Percentiles rank a stretch among this genome's conserved stretches.
These are phyloP conservation scores for Leucozona laternaria DNA, from an alignment of 2,888 invertebrate species.

Conservation along the genomic window DNA sequence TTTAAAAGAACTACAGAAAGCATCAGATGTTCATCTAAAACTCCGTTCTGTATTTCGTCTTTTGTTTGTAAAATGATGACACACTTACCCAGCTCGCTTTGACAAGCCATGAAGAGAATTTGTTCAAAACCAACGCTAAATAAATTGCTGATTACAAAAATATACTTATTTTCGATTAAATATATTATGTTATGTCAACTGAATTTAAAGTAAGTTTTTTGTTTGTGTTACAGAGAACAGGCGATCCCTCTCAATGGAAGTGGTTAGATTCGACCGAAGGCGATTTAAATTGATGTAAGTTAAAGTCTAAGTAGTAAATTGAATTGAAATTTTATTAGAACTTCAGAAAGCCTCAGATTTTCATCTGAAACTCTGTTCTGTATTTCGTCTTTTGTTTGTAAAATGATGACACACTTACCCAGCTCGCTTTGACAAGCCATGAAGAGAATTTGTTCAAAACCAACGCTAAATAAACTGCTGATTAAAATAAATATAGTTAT, in stretches of 20 bases:
- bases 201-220: no score
- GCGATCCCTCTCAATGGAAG: no score
- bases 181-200: no score
- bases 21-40: no score
- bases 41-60: background rate
- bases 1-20: no score
- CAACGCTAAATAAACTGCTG: conserved; percentile 78
- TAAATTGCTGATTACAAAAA: conserved; percentile 9
- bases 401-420: conserved; percentile 8
- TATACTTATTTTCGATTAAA: no score
- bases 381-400: conserved; percentile 60
- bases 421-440: conserved; percentile 55
- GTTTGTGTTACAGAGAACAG: no score
- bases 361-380: background rate
- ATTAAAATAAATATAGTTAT: no score
- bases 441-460: conserved; percentile 47
- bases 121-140: conserved; percentile 38
- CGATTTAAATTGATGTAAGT: no score
- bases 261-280: no score
- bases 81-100: conserved; percentile 45
- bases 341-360: no score
- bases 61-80: background rate
- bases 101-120: conserved; percentile 53
- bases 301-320: no score
- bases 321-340: conserved; percentile 74